Evolutionary conservation across 92 coral and sea anemone species (phyloP).

Genomic region (Phenganax stokvisi): DNA sequence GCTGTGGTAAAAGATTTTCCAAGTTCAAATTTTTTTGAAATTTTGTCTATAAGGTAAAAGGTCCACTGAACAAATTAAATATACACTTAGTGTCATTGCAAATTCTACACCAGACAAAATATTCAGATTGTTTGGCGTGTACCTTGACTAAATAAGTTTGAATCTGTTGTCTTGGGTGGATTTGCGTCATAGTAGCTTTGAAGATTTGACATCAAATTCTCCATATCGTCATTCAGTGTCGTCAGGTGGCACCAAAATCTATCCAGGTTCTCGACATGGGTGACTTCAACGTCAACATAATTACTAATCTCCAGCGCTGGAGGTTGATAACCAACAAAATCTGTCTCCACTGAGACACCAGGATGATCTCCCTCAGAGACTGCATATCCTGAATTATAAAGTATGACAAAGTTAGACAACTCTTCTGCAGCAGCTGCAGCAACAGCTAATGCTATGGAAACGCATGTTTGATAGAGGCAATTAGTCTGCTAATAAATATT

Average conservation of each 20-base stretch:
- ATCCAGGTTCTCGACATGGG: constrained; percentile 67
- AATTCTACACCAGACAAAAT: not conserved
- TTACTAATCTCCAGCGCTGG: constrained; percentile 56
- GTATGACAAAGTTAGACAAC: too few species aligned
- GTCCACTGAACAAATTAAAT: not conserved
- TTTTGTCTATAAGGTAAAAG: not conserved
- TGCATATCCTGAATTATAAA: constrained; percentile 19
- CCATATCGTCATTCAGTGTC: constrained; percentile 58
- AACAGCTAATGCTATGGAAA: too few species aligned
- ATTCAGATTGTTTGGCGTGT: not conserved
- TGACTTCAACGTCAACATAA: constrained; percentile 79
- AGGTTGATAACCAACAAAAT: constrained; percentile 49
- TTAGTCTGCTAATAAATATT: too few species aligned
- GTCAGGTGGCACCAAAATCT: constrained; percentile 88
- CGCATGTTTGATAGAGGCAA: too few species aligned
- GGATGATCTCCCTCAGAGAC: constrained; percentile 57
- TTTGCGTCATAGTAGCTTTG: constrained; percentile 50
- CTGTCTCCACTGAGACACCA: constrained; percentile 54
- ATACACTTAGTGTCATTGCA: not conserved
- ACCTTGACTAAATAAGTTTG: constrained; percentile 22
- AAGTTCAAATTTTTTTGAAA: not conserved
- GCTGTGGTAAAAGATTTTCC: too few species aligned
- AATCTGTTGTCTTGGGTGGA: constrained; percentile 23
- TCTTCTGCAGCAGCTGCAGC: too few species aligned
- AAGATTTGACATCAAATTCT: constrained; percentile 59